These are phyloP conservation scores for Arctocebus calabarensis DNA, from an alignment of 2,797 vertebrate species.

Conservation along the genomic window DNA sequence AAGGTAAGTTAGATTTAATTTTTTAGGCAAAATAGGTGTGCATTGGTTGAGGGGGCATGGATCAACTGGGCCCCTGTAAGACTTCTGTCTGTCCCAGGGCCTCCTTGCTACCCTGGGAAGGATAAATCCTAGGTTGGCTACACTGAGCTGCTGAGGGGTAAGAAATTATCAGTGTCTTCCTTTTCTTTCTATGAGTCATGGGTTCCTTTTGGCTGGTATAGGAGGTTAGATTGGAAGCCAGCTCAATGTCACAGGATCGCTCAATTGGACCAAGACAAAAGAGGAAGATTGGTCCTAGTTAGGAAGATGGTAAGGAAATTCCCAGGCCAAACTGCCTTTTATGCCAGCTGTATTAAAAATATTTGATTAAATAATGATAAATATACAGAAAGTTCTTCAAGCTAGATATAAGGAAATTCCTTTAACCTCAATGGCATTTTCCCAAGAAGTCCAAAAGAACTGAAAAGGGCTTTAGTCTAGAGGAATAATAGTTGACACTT, in stretches of 20 bases:
- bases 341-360: constrained; percentile 13
- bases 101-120: background rate
- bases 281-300: background rate
- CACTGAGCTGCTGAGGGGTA: background rate
- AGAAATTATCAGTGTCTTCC: background rate
- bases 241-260: background rate
- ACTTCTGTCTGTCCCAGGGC: background rate
- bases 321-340: constrained; percentile 19
- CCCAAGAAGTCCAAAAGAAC: background rate
- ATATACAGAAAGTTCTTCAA: background rate
- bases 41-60: background rate
- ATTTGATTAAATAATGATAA: constrained; percentile 45
- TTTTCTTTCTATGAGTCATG: background rate
- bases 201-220: background rate
- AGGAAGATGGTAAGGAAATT: background rate
- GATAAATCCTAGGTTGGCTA: background rate
- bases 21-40: background rate
- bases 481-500: constrained; percentile 56
- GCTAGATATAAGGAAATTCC: constrained; percentile 33
- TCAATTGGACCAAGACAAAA: background rate
- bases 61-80: background rate
- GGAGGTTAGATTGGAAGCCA: background rate
- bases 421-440: background rate
- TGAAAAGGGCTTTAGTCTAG: constrained; percentile 20
- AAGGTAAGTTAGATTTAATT: constrained; percentile 7